Percentiles rank a stretch among this genome's conserved stretches.
Conservation (phyloP, 2,113 vertebrate species). For the Saguinus imperator region DNA sequence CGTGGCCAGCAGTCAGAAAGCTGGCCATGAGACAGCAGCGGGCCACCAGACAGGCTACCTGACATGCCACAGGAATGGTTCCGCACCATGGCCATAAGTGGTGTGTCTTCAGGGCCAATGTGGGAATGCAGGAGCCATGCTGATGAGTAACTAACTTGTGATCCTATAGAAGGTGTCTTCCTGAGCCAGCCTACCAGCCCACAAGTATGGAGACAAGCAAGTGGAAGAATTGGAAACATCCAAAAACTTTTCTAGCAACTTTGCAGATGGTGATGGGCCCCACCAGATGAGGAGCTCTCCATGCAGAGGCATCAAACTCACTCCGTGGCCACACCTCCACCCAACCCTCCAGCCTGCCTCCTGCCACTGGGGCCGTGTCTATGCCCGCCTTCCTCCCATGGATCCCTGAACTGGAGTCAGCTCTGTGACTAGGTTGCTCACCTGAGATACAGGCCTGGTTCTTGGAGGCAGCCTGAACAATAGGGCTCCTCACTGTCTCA, state of each 20-base stretch:
- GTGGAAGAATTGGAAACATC: neutral
- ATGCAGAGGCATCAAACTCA: neutral
- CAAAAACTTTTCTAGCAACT: neutral
- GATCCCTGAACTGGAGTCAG: neutral
- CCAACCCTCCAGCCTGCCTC: neutral
- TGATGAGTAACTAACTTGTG: neutral
- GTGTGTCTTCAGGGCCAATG: neutral
- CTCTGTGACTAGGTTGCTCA: neutral
- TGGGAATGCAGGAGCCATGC: neutral
- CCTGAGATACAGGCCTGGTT: neutral
- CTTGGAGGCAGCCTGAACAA: neutral
- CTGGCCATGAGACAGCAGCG: neutral
- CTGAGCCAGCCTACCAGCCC: neutral
- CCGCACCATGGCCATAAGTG: rapidly evolving
- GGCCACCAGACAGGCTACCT: neutral
- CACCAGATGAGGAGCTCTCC: too few relatives aligned
- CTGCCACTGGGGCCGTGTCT: neutral
- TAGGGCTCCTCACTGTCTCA: too few relatives aligned
- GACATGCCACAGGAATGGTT: neutral
- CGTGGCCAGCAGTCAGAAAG: neutral
- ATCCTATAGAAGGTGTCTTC: neutral
- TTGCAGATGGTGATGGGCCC: neutral
- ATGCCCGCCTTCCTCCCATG: neutral
- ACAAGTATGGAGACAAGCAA: neutral
- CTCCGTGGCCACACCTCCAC: neutral